phyloP scores from a whole-genome alignment of 2,888 invertebrate genomes.

The Limenitis camilla region DNA sequence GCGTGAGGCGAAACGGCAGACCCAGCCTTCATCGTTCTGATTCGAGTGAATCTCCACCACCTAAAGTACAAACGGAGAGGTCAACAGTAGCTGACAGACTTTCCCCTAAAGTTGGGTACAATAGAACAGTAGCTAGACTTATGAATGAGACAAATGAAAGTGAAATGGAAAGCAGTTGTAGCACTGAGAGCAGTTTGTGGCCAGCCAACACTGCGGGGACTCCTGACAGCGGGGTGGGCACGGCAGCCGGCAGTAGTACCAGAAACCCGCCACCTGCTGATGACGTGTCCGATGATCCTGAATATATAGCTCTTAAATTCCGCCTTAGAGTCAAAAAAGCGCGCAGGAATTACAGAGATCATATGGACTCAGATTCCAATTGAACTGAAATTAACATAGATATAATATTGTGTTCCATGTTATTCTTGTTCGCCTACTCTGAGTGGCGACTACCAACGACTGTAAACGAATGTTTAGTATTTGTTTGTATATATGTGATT shows the following conservation, averaged over 20 bases:
- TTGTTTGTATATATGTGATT: constrained; percentile 6
- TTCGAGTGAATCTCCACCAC: constrained; percentile 60
- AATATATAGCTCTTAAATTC: constrained; percentile 69
- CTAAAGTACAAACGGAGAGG: constrained; percentile 40
- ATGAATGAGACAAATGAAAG: constrained; percentile 70
- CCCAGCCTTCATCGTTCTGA: constrained; percentile 49
- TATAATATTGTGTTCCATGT: constrained; percentile 29
- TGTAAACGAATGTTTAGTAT: constrained; percentile 20
- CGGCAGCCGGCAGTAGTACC: constrained; percentile 50
- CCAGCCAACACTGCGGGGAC: constrained; percentile 31
- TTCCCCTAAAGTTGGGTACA: constrained; percentile 43
- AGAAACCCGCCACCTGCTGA: constrained; percentile 41
- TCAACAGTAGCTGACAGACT: constrained; percentile 37
- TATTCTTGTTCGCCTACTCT: constrained; percentile 16
- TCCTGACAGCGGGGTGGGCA: constrained; percentile 62
- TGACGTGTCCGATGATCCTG: constrained; percentile 61
- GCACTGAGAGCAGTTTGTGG: constrained; percentile 56
- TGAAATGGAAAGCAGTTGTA: constrained; percentile 67
- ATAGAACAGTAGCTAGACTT: constrained; percentile 55
- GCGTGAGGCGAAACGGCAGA: constrained; percentile 48
- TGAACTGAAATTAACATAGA: constrained; percentile 41
- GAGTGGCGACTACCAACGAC: constrained; percentile 31
- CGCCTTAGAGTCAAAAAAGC: constrained; percentile 77
- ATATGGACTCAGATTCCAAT: constrained; percentile 80
- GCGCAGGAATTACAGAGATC: constrained; percentile 77